Percentiles rank a stretch among this genome's conserved stretches.
These are phyloP conservation scores for Siniperca scherzeri DNA, from an alignment of 2,797 vertebrate genomes.

Conservation along the genomic window DNA sequence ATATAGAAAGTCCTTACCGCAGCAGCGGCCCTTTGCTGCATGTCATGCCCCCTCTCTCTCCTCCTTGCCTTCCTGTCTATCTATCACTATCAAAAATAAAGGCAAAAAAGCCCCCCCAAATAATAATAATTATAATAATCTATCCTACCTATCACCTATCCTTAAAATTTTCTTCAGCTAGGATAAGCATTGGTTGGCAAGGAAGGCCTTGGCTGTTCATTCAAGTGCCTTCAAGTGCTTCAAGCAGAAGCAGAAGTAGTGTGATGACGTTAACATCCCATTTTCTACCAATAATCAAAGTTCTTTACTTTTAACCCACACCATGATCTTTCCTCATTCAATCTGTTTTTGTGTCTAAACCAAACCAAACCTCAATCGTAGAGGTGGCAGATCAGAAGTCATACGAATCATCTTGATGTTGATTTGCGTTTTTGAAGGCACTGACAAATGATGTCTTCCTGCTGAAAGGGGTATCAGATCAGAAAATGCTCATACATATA, in stretches of 20 bases:
- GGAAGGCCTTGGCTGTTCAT: background rate
- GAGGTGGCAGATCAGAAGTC: background rate
- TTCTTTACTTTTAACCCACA: constrained; percentile 1
- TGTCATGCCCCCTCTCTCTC: too few species aligned
- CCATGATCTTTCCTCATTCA: background rate
- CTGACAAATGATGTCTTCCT: constrained; percentile 16
- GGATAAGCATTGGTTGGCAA: constrained; percentile 4
- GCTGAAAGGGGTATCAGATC: constrained; percentile 10
- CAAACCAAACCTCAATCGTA: background rate
- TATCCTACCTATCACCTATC: background rate
- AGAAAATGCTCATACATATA: background rate
- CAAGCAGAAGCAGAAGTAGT: background rate
- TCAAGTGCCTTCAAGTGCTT: background rate
- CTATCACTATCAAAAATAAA: too few species aligned
- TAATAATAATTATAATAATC: too few species aligned
- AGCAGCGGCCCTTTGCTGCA: too few species aligned
- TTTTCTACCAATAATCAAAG: background rate
- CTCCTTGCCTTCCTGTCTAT: too few species aligned
- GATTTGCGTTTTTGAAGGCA: background rate
- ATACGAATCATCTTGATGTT: constrained; percentile 7
- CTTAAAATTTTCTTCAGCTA: constrained; percentile 12
- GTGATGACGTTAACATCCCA: background rate
- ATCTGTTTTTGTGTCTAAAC: background rate
- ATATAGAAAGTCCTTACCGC: background rate
- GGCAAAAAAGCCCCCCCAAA: too few species aligned